Conservation (phyloP, 2,797 vertebrate genomes). For the Silurus aristotelis region DNA sequence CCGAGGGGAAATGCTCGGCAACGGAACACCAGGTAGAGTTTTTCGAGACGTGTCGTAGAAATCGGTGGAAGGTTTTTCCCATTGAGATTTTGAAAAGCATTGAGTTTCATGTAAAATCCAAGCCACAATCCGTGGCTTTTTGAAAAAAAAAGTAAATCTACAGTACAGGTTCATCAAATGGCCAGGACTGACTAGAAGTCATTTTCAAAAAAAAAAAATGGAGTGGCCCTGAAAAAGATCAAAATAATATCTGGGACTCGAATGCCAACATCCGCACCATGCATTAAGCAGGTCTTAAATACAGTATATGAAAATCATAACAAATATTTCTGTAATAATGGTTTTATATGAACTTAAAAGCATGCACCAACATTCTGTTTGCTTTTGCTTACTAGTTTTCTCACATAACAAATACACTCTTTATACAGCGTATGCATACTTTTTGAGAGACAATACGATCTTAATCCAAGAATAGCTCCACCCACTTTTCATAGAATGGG, state of each 20-base stretch:
- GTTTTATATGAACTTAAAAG: background rate
- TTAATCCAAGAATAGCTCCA: background rate
- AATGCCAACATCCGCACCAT: background rate
- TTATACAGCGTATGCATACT: background rate
- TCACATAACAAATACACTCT: background rate
- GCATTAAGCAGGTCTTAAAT: background rate
- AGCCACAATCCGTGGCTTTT: background rate
- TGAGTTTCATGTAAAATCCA: background rate
- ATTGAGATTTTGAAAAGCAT: background rate
- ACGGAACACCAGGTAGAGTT: conserved; percentile 67
- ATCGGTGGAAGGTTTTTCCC: background rate
- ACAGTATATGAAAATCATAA: background rate
- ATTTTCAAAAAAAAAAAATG: background rate
- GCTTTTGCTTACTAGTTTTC: background rate
- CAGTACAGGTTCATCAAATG: background rate
- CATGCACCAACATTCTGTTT: background rate
- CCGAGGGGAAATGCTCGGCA: conserved; percentile 60
- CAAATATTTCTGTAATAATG: background rate
- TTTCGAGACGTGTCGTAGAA: conserved; percentile 56
- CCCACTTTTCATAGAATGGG: background rate
- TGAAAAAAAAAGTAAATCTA: background rate
- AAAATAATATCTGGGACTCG: background rate
- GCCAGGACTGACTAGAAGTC: background rate
- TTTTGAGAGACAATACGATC: background rate
- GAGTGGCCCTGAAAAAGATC: background rate